Evolutionary conservation across 2,888 invertebrate species (phyloP).

Genomic region (Thymelicus sylvestris): DNA sequence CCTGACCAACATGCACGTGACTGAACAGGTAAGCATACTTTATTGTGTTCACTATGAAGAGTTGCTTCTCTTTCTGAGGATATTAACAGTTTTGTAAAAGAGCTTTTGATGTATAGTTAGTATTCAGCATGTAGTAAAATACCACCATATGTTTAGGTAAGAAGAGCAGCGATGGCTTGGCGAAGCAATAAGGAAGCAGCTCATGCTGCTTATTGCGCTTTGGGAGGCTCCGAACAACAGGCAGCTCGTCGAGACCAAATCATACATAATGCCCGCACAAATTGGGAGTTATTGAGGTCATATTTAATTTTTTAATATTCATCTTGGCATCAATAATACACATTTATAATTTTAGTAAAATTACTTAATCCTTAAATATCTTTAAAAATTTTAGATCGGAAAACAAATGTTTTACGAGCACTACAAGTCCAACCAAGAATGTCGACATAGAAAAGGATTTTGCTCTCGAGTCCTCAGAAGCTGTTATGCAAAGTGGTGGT

Average conservation of each 20-base stretch:
- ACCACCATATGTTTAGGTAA: constrained; percentile 70
- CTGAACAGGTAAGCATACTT: constrained; percentile 84
- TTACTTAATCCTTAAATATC: not conserved
- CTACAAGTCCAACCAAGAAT: constrained; percentile 63
- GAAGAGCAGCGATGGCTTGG: constrained; percentile 92
- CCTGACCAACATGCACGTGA: constrained; percentile 91
- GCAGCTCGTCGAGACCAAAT: constrained; percentile 91
- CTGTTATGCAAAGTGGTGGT: constrained; percentile 51
- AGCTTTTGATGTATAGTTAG: not conserved
- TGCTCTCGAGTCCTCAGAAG: constrained; percentile 53
- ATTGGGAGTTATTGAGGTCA: constrained; percentile 90
- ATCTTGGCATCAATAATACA: not conserved
- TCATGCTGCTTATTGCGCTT: constrained; percentile 87
- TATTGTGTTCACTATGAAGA: not conserved
- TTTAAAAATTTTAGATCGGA: constrained; percentile 80
- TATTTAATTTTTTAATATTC: not conserved
- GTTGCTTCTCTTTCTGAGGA: no score
- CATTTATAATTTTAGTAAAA: not conserved
- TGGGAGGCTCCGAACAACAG: constrained; percentile 82
- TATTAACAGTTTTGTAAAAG: not conserved
- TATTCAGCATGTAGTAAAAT: no score
- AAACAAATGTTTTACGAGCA: constrained; percentile 82
- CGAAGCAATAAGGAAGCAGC: constrained; percentile 90
- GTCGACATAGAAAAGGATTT: constrained; percentile 65
- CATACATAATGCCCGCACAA: constrained; percentile 93